Evolutionary conservation across 1,140 invertebrate genomes (phyloP).

Genomic region (Magallana angulata): DNA sequence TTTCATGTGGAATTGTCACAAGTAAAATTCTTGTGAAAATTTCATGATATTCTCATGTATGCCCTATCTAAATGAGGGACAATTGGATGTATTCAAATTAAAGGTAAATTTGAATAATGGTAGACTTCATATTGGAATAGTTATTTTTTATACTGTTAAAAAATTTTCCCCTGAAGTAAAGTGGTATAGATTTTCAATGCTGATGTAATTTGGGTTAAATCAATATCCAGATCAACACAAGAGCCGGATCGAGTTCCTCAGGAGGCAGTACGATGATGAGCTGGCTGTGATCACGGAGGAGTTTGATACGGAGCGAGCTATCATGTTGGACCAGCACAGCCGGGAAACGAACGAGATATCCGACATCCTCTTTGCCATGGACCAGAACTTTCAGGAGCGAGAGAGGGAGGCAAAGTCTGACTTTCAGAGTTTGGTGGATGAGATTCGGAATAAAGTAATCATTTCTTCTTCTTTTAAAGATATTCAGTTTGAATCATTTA

Average conservation of each 20-base stretch:
- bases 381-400: constrained; percentile 78
- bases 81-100: too few species aligned
- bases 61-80: too few species aligned
- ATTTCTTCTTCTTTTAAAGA: background rate
- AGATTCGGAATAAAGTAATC: constrained; percentile 80
- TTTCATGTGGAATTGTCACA: too few species aligned
- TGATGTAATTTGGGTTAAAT: background rate
- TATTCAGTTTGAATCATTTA: too few species aligned
- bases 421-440: constrained; percentile 79
- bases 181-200: background rate
- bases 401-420: constrained; percentile 79
- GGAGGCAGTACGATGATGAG: constrained; percentile 74
- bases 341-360: constrained; percentile 78
- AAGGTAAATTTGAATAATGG: too few species aligned
- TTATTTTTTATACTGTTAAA: too few species aligned
- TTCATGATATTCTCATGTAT: too few species aligned
- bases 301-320: constrained; percentile 77
- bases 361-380: constrained; percentile 80
- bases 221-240: constrained; percentile 74
- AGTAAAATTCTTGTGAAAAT: too few species aligned
- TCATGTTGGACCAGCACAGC: constrained; percentile 75
- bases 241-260: constrained; percentile 70
- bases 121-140: too few species aligned
- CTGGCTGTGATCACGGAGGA: constrained; percentile 76
- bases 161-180: too few species aligned